Evolutionary conservation across 2,113 vertebrate genomes (phyloP), one percentile per base, ranked within the genome.

Genomic region (Ariopsis seemanni): DNA sequence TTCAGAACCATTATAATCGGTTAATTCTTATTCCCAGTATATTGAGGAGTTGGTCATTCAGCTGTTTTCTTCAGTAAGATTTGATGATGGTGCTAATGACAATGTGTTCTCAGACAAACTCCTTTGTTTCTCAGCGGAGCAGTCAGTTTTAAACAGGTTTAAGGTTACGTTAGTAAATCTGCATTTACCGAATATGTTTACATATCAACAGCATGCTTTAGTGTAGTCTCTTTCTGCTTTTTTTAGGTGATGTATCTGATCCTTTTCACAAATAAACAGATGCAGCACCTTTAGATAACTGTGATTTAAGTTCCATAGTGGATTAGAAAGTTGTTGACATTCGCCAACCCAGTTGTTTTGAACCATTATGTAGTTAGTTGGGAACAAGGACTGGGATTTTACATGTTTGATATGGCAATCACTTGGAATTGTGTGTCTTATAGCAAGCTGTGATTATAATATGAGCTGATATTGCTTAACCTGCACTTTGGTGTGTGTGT

Each of bases 401-500:
- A 84, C 34, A 48, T 7, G 77, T 42, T 83, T 30, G 58, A 86
- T 86, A 91, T 91, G 93, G 92, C 93, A 94, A 94, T 94, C 93
- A 93, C 89, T 90, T 65, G 91, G 92, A 91, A 87, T 88, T 89
- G 88, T 91, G 88, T 25, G 74, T 86, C 86, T 90, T 88, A 91
- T 93, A 94, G 93, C 93, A 94, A 95, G 92, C 94, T 94, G 91
- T 92, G 93, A 86, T 91, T 92, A 93, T 91, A 90, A 34, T 63
- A 90, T 90, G 92, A 94, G 74, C 89, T 88, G 91, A 78, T 87
- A 90, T 91, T 88, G 90, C 93, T 94, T 94, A 89, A 92, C 90
- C 93, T 94, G 94, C 94, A 95, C 94, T 95, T 95, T 96, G 93
- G 91, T 92, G 92, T 58, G 92, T 58, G 91, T 92, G 93, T 92